A percentile compares a stretch with the other conserved stretches of the same genome.
These are phyloP conservation scores for Peromyscus polionotus DNA, from an alignment of 2,113 vertebrate species.

Conservation along the genomic window DNA sequence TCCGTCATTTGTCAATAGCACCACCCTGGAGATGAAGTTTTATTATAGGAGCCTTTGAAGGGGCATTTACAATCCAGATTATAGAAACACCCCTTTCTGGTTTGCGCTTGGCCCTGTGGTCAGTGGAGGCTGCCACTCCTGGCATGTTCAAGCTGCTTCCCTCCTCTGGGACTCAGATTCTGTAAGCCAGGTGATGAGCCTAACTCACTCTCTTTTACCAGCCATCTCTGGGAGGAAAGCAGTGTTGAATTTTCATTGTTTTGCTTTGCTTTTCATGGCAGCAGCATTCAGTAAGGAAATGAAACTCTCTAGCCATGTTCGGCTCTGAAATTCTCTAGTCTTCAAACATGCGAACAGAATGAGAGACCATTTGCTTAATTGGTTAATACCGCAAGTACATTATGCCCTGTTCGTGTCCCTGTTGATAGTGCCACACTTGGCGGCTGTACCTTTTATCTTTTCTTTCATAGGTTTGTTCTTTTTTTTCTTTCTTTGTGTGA, in stretches of 20 bases:
- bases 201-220: slow-evolving; percentile 20
- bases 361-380: slow-evolving; percentile 75
- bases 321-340: slow-evolving; percentile 56
- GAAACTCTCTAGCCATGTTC: slow-evolving; percentile 18
- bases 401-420: slow-evolving; percentile 75
- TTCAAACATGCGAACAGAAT: slow-evolving; percentile 59
- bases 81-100: neutral
- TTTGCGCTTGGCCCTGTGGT: neutral
- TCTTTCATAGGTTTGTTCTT: slow-evolving; percentile 76
- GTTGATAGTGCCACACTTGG: slow-evolving; percentile 70
- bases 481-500: slow-evolving; percentile 81
- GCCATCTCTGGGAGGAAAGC: neutral
- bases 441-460: slow-evolving; percentile 63
- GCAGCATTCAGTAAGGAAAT: slow-evolving; percentile 12
- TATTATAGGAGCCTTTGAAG: neutral
- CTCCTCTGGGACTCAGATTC: neutral
- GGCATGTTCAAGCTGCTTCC: neutral
- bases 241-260: neutral
- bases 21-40: neutral
- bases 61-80: neutral
- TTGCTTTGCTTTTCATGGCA: neutral
- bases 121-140: neutral
- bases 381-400: slow-evolving; percentile 77
- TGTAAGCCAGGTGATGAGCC: slow-evolving; percentile 34
- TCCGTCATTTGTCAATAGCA: neutral